Evolutionary conservation across 2,888 invertebrate species (phyloP), one percentile per base, ranked within the genome.

Genomic region (Lasioglossum villosulum): DNA sequence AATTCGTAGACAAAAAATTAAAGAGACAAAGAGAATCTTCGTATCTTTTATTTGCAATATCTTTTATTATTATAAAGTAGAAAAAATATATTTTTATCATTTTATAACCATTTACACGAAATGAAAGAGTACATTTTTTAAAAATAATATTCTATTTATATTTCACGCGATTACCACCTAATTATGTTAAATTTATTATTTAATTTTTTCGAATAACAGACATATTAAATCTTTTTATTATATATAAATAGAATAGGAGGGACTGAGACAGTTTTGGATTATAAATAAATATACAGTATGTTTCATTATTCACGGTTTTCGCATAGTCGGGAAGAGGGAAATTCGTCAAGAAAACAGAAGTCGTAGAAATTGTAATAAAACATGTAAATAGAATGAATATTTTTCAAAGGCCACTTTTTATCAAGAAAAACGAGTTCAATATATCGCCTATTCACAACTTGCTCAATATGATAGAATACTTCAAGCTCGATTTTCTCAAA

Each of bases 31-130:
- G 45, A 45, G n/a, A 78, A 16, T 59, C 34, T 12, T 48, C 10
- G 10, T 16, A 63, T 30, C 30, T 34, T 72, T 71, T 72, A 39
- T 78, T 82, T n/a, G 14, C 37, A 73, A 30, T 16, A 72, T n/a
- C n/a, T 52, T 56, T 56, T 56, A n/a, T 56, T 56, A 56, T 56
- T 56, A 56, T 12, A 56, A n/a, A 56, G 56, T 56, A 56, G n/a
- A 56, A 56, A 56, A 56, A 4, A 8, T 56, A 16, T 6, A 66
- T 68, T 48, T 66, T 30, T 34, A 68, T 48, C 39, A 19, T 70
- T 48, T 23, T 70, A 39, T 27, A 74, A 66, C 19, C 34, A 34
- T 30, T 19, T 66, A 37, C 4, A n/a, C n/a, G 12, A 66, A 66
- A n/a, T n/a, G n/a, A n/a, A n/a, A n/a, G n/a, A n/a, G n/a, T n/a